Evolutionary conservation across 30 jellyfish, hydroid and myxozoan species (phyloP), one percentile per base, ranked within the genome.

Genomic region (Nemopilema nomurai): DNA sequence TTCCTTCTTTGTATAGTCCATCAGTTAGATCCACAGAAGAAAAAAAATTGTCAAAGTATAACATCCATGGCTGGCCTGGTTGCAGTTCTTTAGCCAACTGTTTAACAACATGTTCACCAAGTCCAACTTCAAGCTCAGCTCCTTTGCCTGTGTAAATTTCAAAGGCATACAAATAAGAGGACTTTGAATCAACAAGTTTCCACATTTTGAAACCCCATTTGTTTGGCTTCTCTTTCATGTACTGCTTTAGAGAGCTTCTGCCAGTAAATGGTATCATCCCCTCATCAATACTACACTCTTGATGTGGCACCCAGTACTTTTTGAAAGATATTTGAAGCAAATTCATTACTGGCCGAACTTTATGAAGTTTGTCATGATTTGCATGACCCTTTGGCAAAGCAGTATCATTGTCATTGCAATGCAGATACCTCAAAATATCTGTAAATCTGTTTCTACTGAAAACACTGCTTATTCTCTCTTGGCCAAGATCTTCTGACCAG

Each of bases 401-500:
- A 49, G 83, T 21, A 21, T 50, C 50, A 74, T 76, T 76, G 23
- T 76, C 74, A 76, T 49, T 76, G 51, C 74, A 76, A 51, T 76
- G 86, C 53, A 76, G 25, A 49, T 1, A 76, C 49, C 86, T 76
- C 16, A 76, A n/a, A n/a, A n/a, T n/a, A 52, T 49, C 16, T 49
- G 49, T 76, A 51, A 1, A 1, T 76, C 16, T 4, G 26, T 33
- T 52, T 41, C 13, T 76, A 74, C 26, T 76, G n/a, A 76, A 76
- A 76, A 76, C 86, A 51, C n/a, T 51, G 9, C 53, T 23, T 21
- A 76, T 52, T 16, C 71, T 18, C 13, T 74, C 84, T 74, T 74
- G 69, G 51, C 84, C 84, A 7, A 74, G 72, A 30, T 74, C 84
- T 74, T 74, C 28, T 9, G 84, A 74, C 84, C 84, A 74, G 28